phyloP scores from a whole-genome alignment of 1,140 invertebrate genomes.

The Drosophila orena region DNA sequence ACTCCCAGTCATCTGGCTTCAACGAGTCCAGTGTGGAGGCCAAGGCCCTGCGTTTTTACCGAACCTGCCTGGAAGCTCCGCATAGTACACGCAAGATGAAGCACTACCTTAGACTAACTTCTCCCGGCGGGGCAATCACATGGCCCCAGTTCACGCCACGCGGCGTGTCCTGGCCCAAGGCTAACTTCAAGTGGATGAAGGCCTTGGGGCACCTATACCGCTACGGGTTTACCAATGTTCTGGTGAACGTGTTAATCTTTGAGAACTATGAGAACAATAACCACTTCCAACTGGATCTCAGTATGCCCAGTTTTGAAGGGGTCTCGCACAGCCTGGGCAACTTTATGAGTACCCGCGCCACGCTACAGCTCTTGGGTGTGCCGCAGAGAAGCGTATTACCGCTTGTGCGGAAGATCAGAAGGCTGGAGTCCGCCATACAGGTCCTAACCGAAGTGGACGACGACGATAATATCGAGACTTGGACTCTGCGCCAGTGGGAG shows the following conservation, averaged over 20 bases:
- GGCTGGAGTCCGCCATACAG: slow-evolving; percentile 17
- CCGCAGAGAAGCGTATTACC: fast-evolving
- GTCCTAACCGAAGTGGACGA: slow-evolving; percentile 11
- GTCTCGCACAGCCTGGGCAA: neutral
- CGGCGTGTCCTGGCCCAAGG: slow-evolving; percentile 15
- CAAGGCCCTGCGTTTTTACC: slow-evolving; percentile 16
- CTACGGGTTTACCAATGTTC: slow-evolving; percentile 56
- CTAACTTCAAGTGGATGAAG: slow-evolving; percentile 63
- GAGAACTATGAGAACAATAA: slow-evolving; percentile 18
- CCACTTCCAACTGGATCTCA: slow-evolving; percentile 31
- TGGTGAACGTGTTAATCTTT: slow-evolving; percentile 16
- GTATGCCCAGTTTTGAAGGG: slow-evolving; percentile 29
- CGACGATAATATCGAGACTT: slow-evolving; percentile 4
- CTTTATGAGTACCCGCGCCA: neutral
- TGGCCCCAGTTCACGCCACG: slow-evolving; percentile 50
- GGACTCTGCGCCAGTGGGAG: slow-evolving; percentile 32
- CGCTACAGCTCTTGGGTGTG: slow-evolving; percentile 17
- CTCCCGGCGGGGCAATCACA: slow-evolving; percentile 28
- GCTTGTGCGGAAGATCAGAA: slow-evolving; percentile 5
- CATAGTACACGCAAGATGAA: neutral
- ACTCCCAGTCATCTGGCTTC: neutral
- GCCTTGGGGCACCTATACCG: slow-evolving; percentile 58
- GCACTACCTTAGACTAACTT: slow-evolving; percentile 9
- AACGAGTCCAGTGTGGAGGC: slow-evolving; percentile 26
- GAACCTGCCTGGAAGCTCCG: neutral